Conservation (phyloP, 2,888 invertebrate species). For the Tolmerus cingulatus region DNA sequence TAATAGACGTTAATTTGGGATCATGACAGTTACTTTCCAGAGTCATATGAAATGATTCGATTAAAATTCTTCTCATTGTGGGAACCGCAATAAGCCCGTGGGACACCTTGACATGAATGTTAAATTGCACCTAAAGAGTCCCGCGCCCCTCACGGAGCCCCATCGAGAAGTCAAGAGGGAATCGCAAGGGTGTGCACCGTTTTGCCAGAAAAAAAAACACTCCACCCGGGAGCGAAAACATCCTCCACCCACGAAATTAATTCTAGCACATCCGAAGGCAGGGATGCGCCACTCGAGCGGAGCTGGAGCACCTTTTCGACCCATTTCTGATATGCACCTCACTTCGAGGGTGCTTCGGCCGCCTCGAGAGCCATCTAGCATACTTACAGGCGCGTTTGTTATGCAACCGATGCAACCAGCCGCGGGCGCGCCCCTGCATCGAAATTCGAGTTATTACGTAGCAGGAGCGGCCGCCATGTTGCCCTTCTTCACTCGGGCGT, state of each 20-base stretch:
- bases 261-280: background rate
- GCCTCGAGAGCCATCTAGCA: background rate
- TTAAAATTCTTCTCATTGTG: background rate
- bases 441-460: background rate
- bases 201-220: background rate
- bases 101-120: background rate
- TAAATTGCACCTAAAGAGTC: background rate
- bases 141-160: background rate
- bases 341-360: background rate
- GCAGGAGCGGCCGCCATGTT: background rate
- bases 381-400: conserved; percentile 8
- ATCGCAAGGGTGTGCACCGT: background rate
- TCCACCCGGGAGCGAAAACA: background rate
- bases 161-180: background rate
- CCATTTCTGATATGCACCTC: background rate
- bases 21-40: background rate
- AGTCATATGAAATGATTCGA: background rate
- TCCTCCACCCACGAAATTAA: background rate
- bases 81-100: background rate
- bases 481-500: background rate
- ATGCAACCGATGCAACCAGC: background rate
- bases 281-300: background rate
- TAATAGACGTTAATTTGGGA: background rate
- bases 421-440: background rate
- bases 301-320: background rate